Conservation (phyloP, 2,797 vertebrate genomes). For the Falco naumanni region DNA sequence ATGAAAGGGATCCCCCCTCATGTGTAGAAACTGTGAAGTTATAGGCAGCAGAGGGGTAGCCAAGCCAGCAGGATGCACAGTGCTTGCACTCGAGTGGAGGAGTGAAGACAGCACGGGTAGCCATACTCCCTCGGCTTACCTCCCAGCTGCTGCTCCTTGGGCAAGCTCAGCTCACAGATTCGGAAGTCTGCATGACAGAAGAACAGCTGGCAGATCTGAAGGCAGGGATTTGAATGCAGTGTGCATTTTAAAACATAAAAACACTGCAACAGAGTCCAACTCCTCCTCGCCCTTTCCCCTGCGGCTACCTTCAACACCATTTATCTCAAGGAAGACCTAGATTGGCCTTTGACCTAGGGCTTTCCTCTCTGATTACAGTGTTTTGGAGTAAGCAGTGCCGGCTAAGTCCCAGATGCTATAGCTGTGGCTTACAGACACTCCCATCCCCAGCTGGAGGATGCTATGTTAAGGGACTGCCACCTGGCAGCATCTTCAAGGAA, state of each 20-base stretch:
- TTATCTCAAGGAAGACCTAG: neutral
- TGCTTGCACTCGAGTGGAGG: neutral
- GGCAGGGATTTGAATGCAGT: neutral
- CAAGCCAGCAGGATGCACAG: neutral
- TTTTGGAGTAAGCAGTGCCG: neutral
- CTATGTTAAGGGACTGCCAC: slow-evolving; percentile 62
- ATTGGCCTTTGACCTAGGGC: neutral
- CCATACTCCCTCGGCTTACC: neutral
- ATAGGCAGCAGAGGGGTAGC: neutral
- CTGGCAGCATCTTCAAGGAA: slow-evolving; percentile 66
- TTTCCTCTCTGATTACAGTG: neutral
- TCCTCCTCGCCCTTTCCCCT: neutral
- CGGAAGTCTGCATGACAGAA: neutral
- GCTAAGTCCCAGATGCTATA: neutral
- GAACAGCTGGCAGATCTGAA: slow-evolving; percentile 34
- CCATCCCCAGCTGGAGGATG: neutral
- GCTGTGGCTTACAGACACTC: neutral
- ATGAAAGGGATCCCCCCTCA: neutral
- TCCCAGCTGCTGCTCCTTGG: slow-evolving; percentile 24
- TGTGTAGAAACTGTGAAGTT: neutral
- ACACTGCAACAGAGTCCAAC: neutral
- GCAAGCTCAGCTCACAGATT: neutral
- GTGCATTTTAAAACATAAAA: slow-evolving; percentile 7
- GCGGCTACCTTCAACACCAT: neutral
- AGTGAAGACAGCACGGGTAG: neutral